Evolutionary conservation across 2,113 vertebrate species (phyloP).

Genomic region (Platycercus adscitus): DNA sequence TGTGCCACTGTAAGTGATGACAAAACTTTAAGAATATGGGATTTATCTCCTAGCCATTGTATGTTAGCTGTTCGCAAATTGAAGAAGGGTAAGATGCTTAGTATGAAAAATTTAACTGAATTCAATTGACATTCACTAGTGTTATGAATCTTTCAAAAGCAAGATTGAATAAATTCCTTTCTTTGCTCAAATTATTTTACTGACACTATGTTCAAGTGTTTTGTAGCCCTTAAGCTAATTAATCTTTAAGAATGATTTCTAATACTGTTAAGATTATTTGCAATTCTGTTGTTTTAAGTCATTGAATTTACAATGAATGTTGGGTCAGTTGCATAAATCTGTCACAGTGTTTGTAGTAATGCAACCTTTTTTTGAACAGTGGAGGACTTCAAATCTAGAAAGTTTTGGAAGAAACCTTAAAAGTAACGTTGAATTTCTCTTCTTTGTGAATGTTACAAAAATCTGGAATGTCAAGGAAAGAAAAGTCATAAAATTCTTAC

Average conservation of each 20-base stretch:
- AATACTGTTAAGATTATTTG: not conserved
- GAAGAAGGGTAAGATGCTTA: constrained; percentile 88
- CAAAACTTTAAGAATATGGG: constrained; percentile 98
- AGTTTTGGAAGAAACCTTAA: not conserved
- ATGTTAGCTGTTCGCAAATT: constrained; percentile 99
- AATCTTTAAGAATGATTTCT: not conserved
- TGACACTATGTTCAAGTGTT: not conserved
- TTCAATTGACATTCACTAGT: not conserved
- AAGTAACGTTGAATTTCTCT: not conserved
- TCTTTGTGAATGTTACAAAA: not conserved
- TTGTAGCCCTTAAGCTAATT: not conserved
- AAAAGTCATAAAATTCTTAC: not conserved
- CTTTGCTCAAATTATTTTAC: not conserved
- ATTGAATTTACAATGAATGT: not conserved
- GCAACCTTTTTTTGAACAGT: not conserved
- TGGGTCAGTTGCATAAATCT: not conserved
- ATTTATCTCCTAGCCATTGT: constrained; percentile 98
- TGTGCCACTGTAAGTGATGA: constrained; percentile 99
- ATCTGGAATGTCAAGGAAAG: not conserved
- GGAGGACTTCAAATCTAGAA: not conserved
- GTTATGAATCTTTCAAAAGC: not conserved
- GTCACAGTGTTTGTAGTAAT: not conserved
- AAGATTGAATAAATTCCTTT: not conserved
- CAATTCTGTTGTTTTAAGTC: not conserved
- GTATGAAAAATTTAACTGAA: constrained; percentile 13